These are phyloP conservation scores for Falco berigora DNA, from an alignment of 2,797 vertebrate species.

Conservation along the genomic window DNA sequence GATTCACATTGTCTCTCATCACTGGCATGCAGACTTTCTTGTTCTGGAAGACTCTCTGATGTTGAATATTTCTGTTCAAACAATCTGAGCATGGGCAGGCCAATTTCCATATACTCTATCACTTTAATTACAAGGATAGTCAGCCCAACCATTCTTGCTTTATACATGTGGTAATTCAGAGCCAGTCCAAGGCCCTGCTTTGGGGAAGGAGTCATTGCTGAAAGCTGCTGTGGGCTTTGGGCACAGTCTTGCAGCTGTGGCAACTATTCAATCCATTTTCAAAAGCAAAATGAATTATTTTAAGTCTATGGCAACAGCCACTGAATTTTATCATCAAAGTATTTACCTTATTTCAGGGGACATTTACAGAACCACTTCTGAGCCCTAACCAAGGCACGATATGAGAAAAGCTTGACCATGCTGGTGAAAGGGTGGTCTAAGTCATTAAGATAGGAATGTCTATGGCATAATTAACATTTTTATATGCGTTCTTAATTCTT, in stretches of 20 bases:
- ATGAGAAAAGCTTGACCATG: background rate
- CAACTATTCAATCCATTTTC: background rate
- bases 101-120: background rate
- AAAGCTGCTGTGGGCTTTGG: background rate
- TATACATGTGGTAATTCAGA: background rate
- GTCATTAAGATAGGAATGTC: background rate
- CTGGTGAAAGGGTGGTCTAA: background rate
- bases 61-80: background rate
- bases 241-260: background rate
- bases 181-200: background rate
- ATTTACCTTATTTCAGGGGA: background rate
- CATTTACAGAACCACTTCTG: background rate
- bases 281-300: background rate
- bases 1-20: background rate
- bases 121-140: slow-evolving; percentile 17
- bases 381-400: background rate
- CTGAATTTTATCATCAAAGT: background rate
- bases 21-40: slow-evolving; percentile 27
- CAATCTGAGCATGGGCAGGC: background rate
- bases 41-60: background rate
- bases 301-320: background rate
- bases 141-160: background rate
- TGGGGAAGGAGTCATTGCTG: background rate
- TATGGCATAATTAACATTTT: background rate
- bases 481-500: background rate